These are phyloP conservation scores for Sciaenops ocellatus DNA, from an alignment of 2,797 vertebrate species.

Conservation along the genomic window DNA sequence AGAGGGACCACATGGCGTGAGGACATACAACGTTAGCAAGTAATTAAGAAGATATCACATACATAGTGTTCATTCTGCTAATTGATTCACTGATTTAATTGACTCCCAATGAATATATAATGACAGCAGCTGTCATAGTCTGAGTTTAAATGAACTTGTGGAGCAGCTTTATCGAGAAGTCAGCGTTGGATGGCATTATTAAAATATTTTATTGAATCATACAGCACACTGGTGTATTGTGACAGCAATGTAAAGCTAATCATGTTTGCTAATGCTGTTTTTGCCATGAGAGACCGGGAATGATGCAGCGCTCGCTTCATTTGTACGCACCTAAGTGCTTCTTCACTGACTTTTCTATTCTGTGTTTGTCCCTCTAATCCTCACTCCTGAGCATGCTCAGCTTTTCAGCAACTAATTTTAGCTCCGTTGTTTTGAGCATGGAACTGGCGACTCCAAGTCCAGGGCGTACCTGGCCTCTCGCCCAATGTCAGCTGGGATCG, in stretches of 20 bases:
- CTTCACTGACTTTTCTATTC: slow-evolving; percentile 16
- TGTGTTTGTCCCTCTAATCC: neutral
- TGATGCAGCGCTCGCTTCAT: neutral
- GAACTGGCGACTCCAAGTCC: too few relatives aligned
- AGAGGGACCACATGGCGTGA: slow-evolving; percentile 63
- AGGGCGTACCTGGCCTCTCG: too few relatives aligned
- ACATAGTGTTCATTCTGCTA: slow-evolving; percentile 70
- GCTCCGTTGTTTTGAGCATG: too few relatives aligned
- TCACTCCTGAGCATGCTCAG: slow-evolving; percentile 12
- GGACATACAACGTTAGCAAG: slow-evolving; percentile 61
- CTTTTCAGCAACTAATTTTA: neutral
- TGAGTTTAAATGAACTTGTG: slow-evolving; percentile 53
- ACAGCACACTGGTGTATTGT: slow-evolving; percentile 36
- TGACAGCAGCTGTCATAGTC: slow-evolving; percentile 78
- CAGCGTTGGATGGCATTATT: slow-evolving; percentile 53
- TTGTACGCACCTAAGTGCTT: slow-evolving; percentile 29
- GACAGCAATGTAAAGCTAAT: slow-evolving; percentile 55
- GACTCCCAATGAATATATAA: slow-evolving; percentile 79
- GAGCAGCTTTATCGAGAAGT: slow-evolving; percentile 53
- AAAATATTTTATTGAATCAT: slow-evolving; percentile 55
- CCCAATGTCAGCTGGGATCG: too few relatives aligned
- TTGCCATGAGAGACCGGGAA: slow-evolving; percentile 32
- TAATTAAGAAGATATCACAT: slow-evolving; percentile 78
- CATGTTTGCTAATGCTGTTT: slow-evolving; percentile 39
- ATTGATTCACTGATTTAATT: slow-evolving; percentile 81